phyloP scores from a whole-genome alignment of 2,888 invertebrate genomes.

The Pandemis cinnamomeana region DNA sequence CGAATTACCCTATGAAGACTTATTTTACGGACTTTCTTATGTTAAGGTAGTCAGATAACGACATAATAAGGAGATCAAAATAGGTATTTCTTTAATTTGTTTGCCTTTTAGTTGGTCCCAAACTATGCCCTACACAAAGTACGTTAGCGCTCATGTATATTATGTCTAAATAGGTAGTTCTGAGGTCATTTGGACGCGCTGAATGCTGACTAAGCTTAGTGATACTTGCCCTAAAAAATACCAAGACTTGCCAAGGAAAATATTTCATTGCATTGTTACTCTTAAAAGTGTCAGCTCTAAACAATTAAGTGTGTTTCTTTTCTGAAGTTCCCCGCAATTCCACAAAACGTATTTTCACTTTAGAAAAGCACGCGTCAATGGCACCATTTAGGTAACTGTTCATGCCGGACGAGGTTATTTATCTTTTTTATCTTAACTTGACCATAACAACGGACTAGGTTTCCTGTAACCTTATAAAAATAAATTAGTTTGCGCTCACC shows the following conservation, averaged over 20 bases:
- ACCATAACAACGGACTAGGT: conserved; percentile 34
- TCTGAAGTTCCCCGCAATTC: neutral
- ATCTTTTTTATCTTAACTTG: conserved; percentile 40
- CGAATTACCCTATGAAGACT: too few relatives aligned
- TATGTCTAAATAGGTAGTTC: too few relatives aligned
- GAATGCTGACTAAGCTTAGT: neutral
- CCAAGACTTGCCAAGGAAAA: neutral
- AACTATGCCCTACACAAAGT: too few relatives aligned
- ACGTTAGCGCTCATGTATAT: too few relatives aligned
- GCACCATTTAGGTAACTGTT: conserved; percentile 40
- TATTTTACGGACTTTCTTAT: too few relatives aligned
- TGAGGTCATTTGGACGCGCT: neutral
- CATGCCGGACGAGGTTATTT: conserved; percentile 45
- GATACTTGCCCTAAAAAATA: neutral
- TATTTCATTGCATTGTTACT: neutral
- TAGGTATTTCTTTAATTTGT: too few relatives aligned
- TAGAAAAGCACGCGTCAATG: conserved; percentile 25
- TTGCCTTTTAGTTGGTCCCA: too few relatives aligned
- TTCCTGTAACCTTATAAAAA: conserved; percentile 50
- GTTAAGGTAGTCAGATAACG: too few relatives aligned
- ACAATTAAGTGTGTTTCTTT: neutral
- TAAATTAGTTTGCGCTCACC: neutral
- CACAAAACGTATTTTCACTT: conserved; percentile 24
- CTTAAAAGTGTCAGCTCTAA: neutral
- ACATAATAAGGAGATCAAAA: too few relatives aligned